Percentiles rank a stretch among this genome's conserved stretches.
These are phyloP conservation scores for Fragum sueziense DNA, from an alignment of 2,888 invertebrate genomes.

Conservation along the genomic window DNA sequence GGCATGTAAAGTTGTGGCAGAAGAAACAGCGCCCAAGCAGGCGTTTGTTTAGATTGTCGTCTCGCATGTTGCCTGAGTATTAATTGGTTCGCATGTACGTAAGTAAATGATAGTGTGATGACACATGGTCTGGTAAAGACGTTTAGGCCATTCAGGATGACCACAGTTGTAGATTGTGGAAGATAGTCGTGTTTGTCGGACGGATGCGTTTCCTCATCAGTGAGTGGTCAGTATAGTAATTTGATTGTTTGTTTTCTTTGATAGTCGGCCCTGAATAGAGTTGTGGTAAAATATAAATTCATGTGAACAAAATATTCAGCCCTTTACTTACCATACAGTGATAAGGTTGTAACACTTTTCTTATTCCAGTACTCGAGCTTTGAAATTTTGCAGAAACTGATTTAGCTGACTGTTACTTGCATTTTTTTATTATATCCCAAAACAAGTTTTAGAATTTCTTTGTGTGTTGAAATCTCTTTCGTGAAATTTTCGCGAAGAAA, in stretches of 20 bases:
- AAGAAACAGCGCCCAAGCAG: slow-evolving; percentile 21
- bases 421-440: no score
- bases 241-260: slow-evolving; percentile 52
- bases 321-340: no score
- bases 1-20: slow-evolving; percentile 32
- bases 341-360: no score
- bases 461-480: no score
- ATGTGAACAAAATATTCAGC: background rate
- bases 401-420: no score
- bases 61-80: slow-evolving; percentile 1
- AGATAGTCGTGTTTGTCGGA: slow-evolving; percentile 22
- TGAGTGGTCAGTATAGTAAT: slow-evolving; percentile 31
- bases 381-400: no score
- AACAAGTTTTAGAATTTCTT: no score
- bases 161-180: slow-evolving; percentile 19
- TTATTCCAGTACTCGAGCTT: no score
- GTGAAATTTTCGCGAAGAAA: no score
- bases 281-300: slow-evolving; percentile 35
- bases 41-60: slow-evolving; percentile 11
- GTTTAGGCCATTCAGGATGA: slow-evolving; percentile 33
- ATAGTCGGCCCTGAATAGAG: slow-evolving; percentile 53
- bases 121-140: slow-evolving; percentile 6
- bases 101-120: slow-evolving; percentile 35
- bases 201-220: slow-evolving; percentile 12
- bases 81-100: slow-evolving; percentile 26